Evolutionary conservation across 2,797 vertebrate genomes (phyloP), one percentile per base, ranked within the genome.

Genomic region (Sphenopsis melanotis): DNA sequence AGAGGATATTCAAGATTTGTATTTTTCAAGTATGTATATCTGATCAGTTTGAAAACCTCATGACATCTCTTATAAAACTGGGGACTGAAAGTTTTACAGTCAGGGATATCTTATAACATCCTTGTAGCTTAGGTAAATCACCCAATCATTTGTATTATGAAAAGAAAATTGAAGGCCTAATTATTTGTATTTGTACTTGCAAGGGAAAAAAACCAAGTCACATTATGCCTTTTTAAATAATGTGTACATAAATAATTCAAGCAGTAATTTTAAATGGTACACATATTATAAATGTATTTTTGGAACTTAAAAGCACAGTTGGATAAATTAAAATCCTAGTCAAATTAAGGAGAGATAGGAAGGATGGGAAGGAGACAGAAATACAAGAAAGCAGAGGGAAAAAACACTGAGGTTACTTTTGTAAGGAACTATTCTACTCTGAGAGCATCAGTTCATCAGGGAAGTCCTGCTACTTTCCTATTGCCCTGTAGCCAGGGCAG

Each of bases 361-460:
- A 52, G 9, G 9, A 14, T 55, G 22, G 20, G 18, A 50, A 91
- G 23, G 21, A 59, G 6, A 15, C 8, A 76, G 50, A 64, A 83
- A 72, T 19, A 23, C 19, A 52, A 76, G 29, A 30, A 68, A 21
- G 50, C 8, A 34, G 42, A 44, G 9, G 19, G 52, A 30, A 66
- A 44, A 44, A 86, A 2, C 6, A 26, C 3, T 46, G 1, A 1
- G 11, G 6, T 8, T 70, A 11, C 27, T 44, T 41, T 37, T 61
- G 14, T 37, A 55, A 80, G 60, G 52, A 81, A 34, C 46, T 18
- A 3, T 69, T 52, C 13, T 30, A 12, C 17, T 65, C 21, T 41
- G 34, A 65, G 7, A 59, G 2, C 0, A 0, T 61, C 29, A 23
- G 20, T 10, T 74, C 5, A 0, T 22, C 17, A 22, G 24, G 15